These are phyloP conservation scores for Leptobrachium leishanense DNA, from an alignment of 2,113 vertebrate genomes.

Conservation along the genomic window DNA sequence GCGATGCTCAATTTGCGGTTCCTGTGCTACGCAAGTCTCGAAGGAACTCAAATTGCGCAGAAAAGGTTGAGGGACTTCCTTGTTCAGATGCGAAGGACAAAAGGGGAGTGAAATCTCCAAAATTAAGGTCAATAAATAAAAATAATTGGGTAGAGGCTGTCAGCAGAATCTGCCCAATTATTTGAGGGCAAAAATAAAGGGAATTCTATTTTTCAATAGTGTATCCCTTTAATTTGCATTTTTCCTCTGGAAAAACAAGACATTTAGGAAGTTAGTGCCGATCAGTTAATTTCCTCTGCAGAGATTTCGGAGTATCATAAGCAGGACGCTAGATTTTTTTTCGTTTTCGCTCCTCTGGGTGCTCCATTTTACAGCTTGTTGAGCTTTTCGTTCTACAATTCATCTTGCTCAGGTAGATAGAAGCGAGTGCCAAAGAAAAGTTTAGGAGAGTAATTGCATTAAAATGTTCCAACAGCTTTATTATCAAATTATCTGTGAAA, in stretches of 20 bases:
- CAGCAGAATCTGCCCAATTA: too few species aligned
- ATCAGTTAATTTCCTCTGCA: constrained; percentile 10
- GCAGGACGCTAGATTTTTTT: constrained; percentile 1
- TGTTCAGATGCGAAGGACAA: too few species aligned
- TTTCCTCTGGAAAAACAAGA: neutral
- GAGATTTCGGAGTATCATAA: neutral
- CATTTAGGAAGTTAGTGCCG: constrained; percentile 4
- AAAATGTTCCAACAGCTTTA: constrained; percentile 41
- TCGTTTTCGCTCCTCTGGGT: constrained; percentile 17
- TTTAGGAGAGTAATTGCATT: constrained; percentile 39
- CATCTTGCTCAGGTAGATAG: constrained; percentile 45
- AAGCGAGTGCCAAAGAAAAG: constrained; percentile 29
- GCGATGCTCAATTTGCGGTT: too few species aligned
- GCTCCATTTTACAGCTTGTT: constrained; percentile 40
- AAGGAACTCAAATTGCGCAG: too few species aligned
- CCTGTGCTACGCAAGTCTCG: too few species aligned
- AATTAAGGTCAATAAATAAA: too few species aligned
- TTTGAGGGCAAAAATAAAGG: too few species aligned
- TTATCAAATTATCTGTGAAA: constrained; percentile 44
- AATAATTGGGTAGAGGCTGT: too few species aligned
- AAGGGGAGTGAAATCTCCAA: too few species aligned
- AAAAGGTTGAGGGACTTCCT: too few species aligned
- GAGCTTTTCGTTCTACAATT: constrained; percentile 39
- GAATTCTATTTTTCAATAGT: too few species aligned
- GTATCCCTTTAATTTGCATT: neutral